Percentiles rank a stretch among this genome's conserved stretches.
phyloP scores from a whole-genome alignment of 2,888 invertebrate species.

The Diaprepes abbreviatus region DNA sequence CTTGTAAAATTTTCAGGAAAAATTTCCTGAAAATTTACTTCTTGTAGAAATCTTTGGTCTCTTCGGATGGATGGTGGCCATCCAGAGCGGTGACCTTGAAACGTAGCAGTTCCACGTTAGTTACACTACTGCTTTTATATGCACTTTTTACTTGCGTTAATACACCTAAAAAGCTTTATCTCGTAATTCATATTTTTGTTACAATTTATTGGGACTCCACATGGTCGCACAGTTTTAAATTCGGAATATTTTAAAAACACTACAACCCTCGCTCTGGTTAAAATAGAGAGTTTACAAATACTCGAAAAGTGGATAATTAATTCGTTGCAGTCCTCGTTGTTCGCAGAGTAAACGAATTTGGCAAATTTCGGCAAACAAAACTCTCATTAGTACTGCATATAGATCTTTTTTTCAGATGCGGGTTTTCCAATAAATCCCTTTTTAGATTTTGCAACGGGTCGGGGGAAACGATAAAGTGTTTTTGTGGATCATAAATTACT shows the following conservation, averaged over 20 bases:
- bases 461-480: too few relatives aligned
- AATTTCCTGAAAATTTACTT: too few relatives aligned
- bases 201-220: neutral
- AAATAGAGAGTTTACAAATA: neutral
- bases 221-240: constrained; percentile 1
- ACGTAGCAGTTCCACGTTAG: too few relatives aligned
- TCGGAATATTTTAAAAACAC: neutral
- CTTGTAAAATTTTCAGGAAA: too few relatives aligned
- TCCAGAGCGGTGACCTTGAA: too few relatives aligned
- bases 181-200: constrained; percentile 1
- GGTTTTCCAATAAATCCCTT: neutral
- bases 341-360: neutral
- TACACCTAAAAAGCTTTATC: too few relatives aligned
- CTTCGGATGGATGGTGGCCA: too few relatives aligned
- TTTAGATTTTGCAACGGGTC: neutral
- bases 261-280: neutral
- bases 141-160: too few relatives aligned
- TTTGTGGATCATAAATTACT: too few relatives aligned
- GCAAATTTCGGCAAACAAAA: neutral
- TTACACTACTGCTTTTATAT: too few relatives aligned
- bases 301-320: neutral
- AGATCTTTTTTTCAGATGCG: neutral
- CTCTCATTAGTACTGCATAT: neutral
- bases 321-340: neutral
- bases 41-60: too few relatives aligned